Conservation (phyloP, 2,888 invertebrate genomes). For the Cheilosia impressa region DNA sequence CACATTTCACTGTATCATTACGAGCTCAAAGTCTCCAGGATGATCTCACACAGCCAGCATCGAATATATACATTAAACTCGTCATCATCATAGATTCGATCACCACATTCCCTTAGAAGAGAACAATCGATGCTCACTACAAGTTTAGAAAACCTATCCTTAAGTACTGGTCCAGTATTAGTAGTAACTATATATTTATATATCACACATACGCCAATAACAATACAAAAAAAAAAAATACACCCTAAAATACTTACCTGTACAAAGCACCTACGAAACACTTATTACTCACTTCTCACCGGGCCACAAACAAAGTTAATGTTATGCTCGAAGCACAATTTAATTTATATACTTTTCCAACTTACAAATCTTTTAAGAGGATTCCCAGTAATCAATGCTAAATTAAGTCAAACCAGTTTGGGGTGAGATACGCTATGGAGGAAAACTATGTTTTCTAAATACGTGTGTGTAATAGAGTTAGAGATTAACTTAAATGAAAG, state of each 20-base stretch:
- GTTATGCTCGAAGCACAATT: slow-evolving; percentile 62
- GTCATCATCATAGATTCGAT: slow-evolving; percentile 5
- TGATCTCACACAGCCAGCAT: slow-evolving; percentile 60
- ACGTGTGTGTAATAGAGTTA: slow-evolving; percentile 26
- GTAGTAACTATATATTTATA: slow-evolving; percentile 54
- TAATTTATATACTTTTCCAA: slow-evolving; percentile 25
- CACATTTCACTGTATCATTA: slow-evolving; percentile 21
- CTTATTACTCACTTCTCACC: slow-evolving; percentile 12
- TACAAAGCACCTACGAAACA: slow-evolving; percentile 60
- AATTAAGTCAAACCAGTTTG: slow-evolving; percentile 15
- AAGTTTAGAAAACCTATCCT: slow-evolving; percentile 28
- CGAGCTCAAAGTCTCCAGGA: slow-evolving; percentile 46
- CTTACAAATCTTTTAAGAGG: slow-evolving; percentile 4
- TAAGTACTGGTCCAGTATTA: slow-evolving; percentile 74
- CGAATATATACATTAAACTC: slow-evolving; percentile 3
- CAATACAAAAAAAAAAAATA: slow-evolving; percentile 31
- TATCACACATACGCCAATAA: slow-evolving; percentile 18
- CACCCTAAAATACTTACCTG: slow-evolving; percentile 41
- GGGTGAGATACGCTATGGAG: slow-evolving; percentile 4
- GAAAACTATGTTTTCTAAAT: not conserved
- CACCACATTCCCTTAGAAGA: slow-evolving; percentile 35
- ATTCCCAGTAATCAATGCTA: slow-evolving; percentile 50
- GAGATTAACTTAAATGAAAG: slow-evolving; percentile 35
- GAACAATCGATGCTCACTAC: slow-evolving; percentile 59
- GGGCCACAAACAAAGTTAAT: slow-evolving; percentile 12